Base-by-base conservation (phyloP, 2,113 vertebrate genomes). In the Corydoras maculifer region DNA sequence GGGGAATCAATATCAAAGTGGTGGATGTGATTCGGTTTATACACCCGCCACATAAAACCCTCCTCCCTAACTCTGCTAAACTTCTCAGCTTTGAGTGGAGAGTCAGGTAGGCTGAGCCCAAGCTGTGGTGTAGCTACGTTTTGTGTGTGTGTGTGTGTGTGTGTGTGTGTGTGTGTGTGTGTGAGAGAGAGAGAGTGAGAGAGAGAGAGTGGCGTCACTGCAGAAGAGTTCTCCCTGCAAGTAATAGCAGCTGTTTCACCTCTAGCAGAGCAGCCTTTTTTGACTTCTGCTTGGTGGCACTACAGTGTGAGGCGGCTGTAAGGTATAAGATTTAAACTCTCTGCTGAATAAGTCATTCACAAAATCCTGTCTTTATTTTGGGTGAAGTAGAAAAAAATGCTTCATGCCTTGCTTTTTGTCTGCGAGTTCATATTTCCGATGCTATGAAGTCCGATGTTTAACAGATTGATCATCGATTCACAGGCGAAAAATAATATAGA, bases 221-320 rank as follows among this genome's bases (percentile, higher is more conserved):
- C 72, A 75, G 70, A 72, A 65, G 69, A 78, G 54, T 72, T 75
- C 62, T 73, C 13, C 8, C 65, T 78, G 69, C 65, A 78, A 65
- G 72, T 69, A 68, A 72, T 57, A 75, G 74, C 73, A 75, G 73
- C 74, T 78, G 77, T 75, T 78, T 75, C 57, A 78, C 77, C 73
- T 69, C 73, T 58, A 64, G 72, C 31, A 62, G 43, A 30, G 62
- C 31, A 68, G 65, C 6, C 50, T 35, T 62, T 57, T 53, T 53
- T 68, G 57, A 50, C 72, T 68, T 31, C 65, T 68, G 58, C 48
- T 61, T 68, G 31, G 72, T 74, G 58, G 31, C 35, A 14, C 57
- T 62, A 49, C 31, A 43, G 55, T 53, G 61, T 49, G 13, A 35
- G 55, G 51, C 55, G 63, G 62, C 30, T 60, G 10, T 65, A 14